Percentiles rank a stretch among this genome's conserved stretches.
Conservation (phyloP, 2,888 invertebrate genomes). For the Seira sanloemensis region DNA sequence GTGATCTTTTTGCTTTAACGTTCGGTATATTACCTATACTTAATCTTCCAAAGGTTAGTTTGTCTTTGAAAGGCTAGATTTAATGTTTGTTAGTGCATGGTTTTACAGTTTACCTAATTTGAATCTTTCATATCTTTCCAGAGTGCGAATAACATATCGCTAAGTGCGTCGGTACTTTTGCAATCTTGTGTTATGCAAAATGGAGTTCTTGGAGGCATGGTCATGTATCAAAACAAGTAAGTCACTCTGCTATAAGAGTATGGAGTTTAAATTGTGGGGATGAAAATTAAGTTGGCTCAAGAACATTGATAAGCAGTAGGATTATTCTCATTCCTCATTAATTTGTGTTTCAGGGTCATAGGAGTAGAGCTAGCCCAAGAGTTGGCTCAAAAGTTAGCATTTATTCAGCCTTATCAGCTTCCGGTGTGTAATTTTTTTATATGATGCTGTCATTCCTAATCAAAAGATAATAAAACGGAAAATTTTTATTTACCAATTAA, state of each 20-base stretch:
- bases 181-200: constrained; percentile 88
- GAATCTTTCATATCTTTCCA: constrained; percentile 76
- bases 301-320: too few species aligned
- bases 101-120: neutral
- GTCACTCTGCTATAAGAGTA: constrained; percentile 70
- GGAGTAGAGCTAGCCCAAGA: constrained; percentile 86
- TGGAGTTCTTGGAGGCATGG: constrained; percentile 88
- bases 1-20: constrained; percentile 80
- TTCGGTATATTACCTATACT: constrained; percentile 89
- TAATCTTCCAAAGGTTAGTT: constrained; percentile 85
- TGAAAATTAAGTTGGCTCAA: too few species aligned
- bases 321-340: too few species aligned
- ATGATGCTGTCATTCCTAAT: neutral
- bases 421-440: constrained; percentile 78
- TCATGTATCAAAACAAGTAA: constrained; percentile 93
- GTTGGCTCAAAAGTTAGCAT: constrained; percentile 86
- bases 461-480: neutral
- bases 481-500: neutral
- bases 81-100: neutral
- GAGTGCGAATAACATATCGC: constrained; percentile 90
- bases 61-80: neutral
- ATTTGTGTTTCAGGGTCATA: constrained; percentile 81
- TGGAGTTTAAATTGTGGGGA: neutral
- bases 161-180: constrained; percentile 90
- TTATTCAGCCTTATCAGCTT: constrained; percentile 89